These are phyloP conservation scores for Polietes domitor DNA, from an alignment of 2,888 invertebrate species.

Conservation along the genomic window DNA sequence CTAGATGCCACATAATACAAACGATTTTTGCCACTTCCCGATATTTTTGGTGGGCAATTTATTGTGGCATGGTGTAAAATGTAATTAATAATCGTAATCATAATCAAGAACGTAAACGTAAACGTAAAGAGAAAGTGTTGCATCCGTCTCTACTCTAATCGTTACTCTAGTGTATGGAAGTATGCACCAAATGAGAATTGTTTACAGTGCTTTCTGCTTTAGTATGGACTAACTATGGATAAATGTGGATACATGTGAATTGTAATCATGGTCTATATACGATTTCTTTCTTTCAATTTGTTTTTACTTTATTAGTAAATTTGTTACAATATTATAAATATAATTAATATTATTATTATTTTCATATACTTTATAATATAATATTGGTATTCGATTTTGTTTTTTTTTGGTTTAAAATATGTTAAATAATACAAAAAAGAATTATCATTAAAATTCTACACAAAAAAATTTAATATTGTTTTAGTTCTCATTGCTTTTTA, in stretches of 20 bases:
- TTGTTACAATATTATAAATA: neutral
- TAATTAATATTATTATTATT: constrained; percentile 14
- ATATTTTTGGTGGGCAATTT: too few species aligned
- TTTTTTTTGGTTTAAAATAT: constrained; percentile 44
- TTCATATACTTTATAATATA: constrained; percentile 32
- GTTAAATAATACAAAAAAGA: constrained; percentile 48
- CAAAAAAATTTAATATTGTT: constrained; percentile 52
- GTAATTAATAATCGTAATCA: constrained; percentile 5
- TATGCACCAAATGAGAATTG: constrained; percentile 14
- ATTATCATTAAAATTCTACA: constrained; percentile 62
- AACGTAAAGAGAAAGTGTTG: neutral
- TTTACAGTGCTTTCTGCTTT: neutral
- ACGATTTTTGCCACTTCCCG: too few species aligned
- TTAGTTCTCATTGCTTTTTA: constrained; percentile 19
- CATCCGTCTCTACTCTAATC: neutral
- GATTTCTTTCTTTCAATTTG: constrained; percentile 3
- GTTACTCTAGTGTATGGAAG: neutral
- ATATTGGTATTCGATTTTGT: constrained; percentile 2
- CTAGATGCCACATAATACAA: too few species aligned
- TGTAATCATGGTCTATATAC: neutral
- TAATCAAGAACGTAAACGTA: neutral
- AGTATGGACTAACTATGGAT: neutral
- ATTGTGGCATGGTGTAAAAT: too few species aligned
- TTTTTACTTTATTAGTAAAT: constrained; percentile 3
- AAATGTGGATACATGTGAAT: constrained; percentile 20